phyloP scores from a whole-genome alignment of 2,888 invertebrate species.

The Aleiodes alternator region DNA sequence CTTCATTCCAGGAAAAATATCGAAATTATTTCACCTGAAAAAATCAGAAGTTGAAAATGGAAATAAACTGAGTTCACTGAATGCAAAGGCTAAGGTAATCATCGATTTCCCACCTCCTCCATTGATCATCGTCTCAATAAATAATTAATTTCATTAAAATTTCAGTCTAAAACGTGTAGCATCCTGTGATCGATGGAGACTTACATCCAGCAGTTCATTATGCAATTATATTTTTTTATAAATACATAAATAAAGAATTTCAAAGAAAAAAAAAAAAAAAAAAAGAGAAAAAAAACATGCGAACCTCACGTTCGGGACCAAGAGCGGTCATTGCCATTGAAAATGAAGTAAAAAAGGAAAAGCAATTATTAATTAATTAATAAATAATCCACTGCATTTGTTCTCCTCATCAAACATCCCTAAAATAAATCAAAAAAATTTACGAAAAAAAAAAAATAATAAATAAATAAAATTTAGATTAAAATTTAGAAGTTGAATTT shows the following conservation, averaged over 20 bases:
- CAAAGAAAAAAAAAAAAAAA: slow-evolving; percentile 47
- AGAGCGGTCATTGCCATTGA: slow-evolving; percentile 41
- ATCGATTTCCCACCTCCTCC: not conserved
- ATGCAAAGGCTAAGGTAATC: slow-evolving; percentile 64
- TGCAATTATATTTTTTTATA: slow-evolving; percentile 58
- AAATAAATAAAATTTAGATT: too few relatives aligned
- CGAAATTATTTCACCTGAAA: slow-evolving; percentile 64
- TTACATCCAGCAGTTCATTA: slow-evolving; percentile 40
- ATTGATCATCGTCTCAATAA: not conserved
- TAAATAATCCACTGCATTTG: slow-evolving; percentile 37
- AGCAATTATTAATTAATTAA: slow-evolving; percentile 11
- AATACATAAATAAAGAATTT: slow-evolving; percentile 33
- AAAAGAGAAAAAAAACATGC: slow-evolving; percentile 40
- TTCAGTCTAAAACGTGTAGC: slow-evolving; percentile 67
- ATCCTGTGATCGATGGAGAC: slow-evolving; percentile 62
- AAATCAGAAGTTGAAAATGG: slow-evolving; percentile 63
- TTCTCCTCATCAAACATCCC: slow-evolving; percentile 33
- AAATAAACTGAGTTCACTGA: slow-evolving; percentile 56
- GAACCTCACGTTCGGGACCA: slow-evolving; percentile 63
- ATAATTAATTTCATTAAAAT: slow-evolving; percentile 35
- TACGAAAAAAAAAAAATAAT: too few relatives aligned
- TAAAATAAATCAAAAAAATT: too few relatives aligned
- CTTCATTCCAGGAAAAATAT: slow-evolving; percentile 61
- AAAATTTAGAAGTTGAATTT: too few relatives aligned
- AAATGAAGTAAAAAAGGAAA: slow-evolving; percentile 37